Evolutionary conservation across 2,888 invertebrate species (phyloP).

Genomic region (Dusona sp.): DNA sequence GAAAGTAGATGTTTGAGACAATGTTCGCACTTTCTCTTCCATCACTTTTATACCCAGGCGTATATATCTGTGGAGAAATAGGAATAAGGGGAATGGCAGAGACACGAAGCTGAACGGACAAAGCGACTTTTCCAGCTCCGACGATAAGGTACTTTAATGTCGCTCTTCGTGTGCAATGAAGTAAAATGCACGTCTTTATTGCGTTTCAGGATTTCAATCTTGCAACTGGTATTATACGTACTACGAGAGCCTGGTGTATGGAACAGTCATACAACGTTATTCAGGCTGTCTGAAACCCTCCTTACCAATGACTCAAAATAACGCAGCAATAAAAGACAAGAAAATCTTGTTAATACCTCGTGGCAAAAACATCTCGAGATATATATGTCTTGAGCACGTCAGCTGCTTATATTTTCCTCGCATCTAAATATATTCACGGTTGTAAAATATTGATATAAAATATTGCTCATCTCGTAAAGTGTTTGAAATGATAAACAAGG

Average conservation of each 20-base stretch:
- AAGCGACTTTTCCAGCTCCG: slow-evolving; percentile 64
- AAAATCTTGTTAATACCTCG: slow-evolving; percentile 65
- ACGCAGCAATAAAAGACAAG: slow-evolving; percentile 56
- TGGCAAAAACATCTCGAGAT: slow-evolving; percentile 57
- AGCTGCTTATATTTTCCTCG: slow-evolving; percentile 34
- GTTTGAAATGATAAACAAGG: slow-evolving; percentile 7
- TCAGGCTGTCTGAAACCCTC: not conserved
- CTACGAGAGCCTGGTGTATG: not conserved
- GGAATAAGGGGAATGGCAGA: slow-evolving; percentile 3
- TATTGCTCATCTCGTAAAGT: slow-evolving; percentile 28
- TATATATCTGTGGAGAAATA: slow-evolving; percentile 3
- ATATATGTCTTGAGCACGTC: slow-evolving; percentile 28
- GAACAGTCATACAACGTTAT: slow-evolving; percentile 13
- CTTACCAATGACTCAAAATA: slow-evolving; percentile 44
- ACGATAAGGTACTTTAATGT: slow-evolving; percentile 69
- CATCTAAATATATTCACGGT: slow-evolving; percentile 31
- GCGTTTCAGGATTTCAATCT: slow-evolving; percentile 68
- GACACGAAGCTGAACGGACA: slow-evolving; percentile 47
- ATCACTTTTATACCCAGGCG: not conserved
- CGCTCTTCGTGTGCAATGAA: slow-evolving; percentile 65
- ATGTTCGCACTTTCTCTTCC: slow-evolving; percentile 26
- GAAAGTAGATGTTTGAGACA: not conserved
- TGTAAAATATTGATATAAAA: slow-evolving; percentile 26
- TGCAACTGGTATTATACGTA: slow-evolving; percentile 47
- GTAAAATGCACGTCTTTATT: slow-evolving; percentile 67